Evolutionary conservation across 2,113 vertebrate species (phyloP).

Genomic region (Salvelinus namaycush): DNA sequence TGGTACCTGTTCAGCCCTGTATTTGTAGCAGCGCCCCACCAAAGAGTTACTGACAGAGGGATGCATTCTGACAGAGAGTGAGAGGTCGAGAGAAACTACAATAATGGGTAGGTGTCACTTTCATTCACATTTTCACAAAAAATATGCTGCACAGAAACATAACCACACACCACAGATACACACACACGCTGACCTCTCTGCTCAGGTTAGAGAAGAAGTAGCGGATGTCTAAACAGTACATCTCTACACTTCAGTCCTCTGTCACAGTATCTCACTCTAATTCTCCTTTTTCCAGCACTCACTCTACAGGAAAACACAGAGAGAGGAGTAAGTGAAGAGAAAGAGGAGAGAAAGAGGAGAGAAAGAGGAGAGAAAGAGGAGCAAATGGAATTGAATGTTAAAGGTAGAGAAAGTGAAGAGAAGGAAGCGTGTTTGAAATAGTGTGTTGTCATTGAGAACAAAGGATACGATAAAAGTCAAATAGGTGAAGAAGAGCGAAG

Average conservation of each 20-base stretch:
- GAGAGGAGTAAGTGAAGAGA: neutral
- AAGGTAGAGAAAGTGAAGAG: no score
- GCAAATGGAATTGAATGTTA: no score
- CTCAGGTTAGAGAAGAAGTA: slow-evolving; percentile 83
- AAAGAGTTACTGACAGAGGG: slow-evolving; percentile 20
- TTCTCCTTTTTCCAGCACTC: slow-evolving; percentile 81
- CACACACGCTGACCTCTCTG: slow-evolving; percentile 54
- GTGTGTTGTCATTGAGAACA: no score
- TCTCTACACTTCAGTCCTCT: slow-evolving; percentile 63
- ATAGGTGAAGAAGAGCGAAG: no score
- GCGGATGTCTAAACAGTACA: slow-evolving; percentile 75
- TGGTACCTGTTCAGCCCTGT: slow-evolving; percentile 69
- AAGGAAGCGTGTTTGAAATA: no score
- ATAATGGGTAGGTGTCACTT: neutral
- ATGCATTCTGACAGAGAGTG: slow-evolving; percentile 20
- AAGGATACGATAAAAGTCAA: no score
- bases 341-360: no score
- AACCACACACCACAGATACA: no score
- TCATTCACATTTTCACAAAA: neutral
- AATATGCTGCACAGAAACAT: no score
- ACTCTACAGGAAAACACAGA: slow-evolving; percentile 64
- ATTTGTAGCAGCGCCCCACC: slow-evolving; percentile 78
- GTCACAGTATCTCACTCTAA: neutral
- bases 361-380: no score
- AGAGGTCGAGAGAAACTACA: neutral